Conservation (phyloP, 2,888 invertebrate species). For the Crematogaster levior region DNA sequence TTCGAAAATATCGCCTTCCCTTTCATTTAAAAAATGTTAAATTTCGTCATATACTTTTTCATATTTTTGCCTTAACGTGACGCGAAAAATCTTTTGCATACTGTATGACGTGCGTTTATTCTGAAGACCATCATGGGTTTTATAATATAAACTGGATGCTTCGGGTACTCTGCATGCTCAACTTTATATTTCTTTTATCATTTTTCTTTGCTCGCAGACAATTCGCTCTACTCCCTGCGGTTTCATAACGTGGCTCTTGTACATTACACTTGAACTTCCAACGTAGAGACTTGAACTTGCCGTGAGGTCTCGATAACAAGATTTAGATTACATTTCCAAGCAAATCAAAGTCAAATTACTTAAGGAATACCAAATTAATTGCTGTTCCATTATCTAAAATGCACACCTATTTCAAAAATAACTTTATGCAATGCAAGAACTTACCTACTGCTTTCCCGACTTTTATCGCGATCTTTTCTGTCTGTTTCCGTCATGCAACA, state of each 20-base stretch:
- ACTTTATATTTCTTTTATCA: conserved; percentile 37
- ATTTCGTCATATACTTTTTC: neutral
- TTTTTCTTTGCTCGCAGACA: conserved; percentile 37
- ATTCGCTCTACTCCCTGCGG: conserved; percentile 29
- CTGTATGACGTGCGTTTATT: neutral
- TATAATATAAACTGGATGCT: conserved; percentile 35
- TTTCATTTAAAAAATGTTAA: neutral
- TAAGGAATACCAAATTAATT: conserved; percentile 10
- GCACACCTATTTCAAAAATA: conserved; percentile 12
- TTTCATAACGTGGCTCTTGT: conserved; percentile 52
- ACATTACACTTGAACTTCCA: conserved; percentile 17
- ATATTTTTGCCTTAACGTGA: neutral
- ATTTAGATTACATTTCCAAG: conserved; percentile 4
- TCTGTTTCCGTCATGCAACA: conserved; percentile 31
- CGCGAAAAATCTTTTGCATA: neutral
- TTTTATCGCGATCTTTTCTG: conserved; percentile 27
- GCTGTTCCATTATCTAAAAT: conserved; percentile 17
- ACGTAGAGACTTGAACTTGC: conserved; percentile 15
- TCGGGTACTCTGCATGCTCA: conserved; percentile 11
- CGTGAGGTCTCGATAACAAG: conserved; percentile 20
- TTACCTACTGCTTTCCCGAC: neutral
- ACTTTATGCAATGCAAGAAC: neutral
- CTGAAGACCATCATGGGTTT: neutral
- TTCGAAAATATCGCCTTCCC: neutral
- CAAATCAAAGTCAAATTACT: neutral